These are phyloP conservation scores for Muscicapa striata DNA, from an alignment of 2,797 vertebrate species.

Conservation along the genomic window DNA sequence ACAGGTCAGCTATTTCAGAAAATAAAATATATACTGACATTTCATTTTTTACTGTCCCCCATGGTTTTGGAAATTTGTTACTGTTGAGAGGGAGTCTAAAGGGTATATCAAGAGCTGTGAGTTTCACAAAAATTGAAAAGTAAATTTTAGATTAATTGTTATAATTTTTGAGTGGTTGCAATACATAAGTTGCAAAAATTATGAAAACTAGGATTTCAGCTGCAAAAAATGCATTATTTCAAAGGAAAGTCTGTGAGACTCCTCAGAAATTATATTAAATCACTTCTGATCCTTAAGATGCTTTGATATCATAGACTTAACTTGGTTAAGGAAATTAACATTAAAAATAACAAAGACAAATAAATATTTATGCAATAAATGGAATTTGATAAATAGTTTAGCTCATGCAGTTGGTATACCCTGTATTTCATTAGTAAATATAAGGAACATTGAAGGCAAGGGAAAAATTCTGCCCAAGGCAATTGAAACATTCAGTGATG, in stretches of 20 bases:
- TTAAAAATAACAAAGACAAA: not conserved
- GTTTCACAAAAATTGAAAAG: rapidly evolving
- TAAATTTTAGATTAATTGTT: not conserved
- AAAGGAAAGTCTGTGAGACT: not conserved
- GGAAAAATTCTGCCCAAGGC: not conserved
- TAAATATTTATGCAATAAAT: not conserved
- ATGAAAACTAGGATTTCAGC: not conserved
- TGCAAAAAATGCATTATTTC: not conserved
- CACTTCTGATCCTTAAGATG: not conserved
- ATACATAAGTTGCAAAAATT: not conserved
- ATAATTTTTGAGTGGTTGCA: not conserved
- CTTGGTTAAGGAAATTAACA: not conserved
- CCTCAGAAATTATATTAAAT: not conserved
- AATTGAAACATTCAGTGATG: not conserved
- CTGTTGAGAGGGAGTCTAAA: not conserved
- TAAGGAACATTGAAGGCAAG: not conserved
- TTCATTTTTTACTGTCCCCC: not conserved
- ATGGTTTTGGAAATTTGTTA: not conserved
- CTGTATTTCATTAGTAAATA: not conserved
- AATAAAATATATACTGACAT: not conserved
- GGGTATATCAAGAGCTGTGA: not conserved
- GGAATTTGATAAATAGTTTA: not conserved
- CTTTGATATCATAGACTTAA: not conserved
- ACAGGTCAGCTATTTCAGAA: not conserved
- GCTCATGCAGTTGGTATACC: not conserved